Evolutionary conservation across 2,888 invertebrate species (phyloP), one percentile per base, ranked within the genome.

Genomic region (Polymixis flavicincta): DNA sequence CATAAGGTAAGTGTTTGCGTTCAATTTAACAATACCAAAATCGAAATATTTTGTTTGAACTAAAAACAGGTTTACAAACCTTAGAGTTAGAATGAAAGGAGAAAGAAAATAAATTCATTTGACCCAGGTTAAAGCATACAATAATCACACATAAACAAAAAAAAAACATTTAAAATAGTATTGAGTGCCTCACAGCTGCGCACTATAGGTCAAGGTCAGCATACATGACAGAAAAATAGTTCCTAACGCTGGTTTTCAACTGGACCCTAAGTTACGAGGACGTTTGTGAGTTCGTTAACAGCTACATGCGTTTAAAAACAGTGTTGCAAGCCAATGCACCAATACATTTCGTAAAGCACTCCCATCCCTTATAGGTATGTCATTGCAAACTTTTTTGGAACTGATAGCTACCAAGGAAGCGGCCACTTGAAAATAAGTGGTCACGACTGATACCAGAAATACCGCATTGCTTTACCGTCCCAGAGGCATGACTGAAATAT

Each of bases 1-100:
- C 25, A 1, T 22, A 14, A 67, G 66, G 78, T 78, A 52, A 71
- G 65, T 45, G 17, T 0, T 25, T 25, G n/a, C 22, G 11, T 55
- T 45, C 6, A 32, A 8, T 65, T 32, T 13, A 25, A 19, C 6
- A 63, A 32, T 32, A 32, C 22, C 55, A 57, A 57, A 37, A 37
- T 37, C 22, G 22, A 60, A 32, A 32, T 32, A 60, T 32, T 45
- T 13, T 45, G 1, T 45, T 45, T 11, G 42, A 45, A 11, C 42
- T 13, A 13, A 45, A 45, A 45, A 42, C 9, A 7, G 9, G 42
- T 7, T 0, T 11, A 7, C 8, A 7, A 45, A 45, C 1, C 0
- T 45, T 45, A 13, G 42, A 45, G 42, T 45, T 45, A 3, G 42
- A 45, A 45, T 13, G 11, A 45, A 45, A 45, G 42, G n/a, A n/a